Conservation (phyloP, 2,113 vertebrate species). For the Emydura subglobosa region DNA sequence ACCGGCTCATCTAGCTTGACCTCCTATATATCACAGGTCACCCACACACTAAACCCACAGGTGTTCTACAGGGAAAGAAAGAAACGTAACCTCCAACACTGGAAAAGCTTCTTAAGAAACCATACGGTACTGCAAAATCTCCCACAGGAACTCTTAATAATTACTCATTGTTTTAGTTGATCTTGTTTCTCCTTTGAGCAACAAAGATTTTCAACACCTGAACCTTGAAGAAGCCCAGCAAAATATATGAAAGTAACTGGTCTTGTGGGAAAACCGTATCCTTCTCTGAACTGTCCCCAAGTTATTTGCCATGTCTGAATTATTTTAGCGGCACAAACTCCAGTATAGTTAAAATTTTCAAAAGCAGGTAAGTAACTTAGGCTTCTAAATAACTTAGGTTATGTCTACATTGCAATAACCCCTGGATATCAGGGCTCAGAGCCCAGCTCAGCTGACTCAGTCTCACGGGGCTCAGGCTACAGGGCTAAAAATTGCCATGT, state of each 20-base stretch:
- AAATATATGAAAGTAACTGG: not conserved
- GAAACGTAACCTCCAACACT: not conserved
- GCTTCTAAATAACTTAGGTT: no score
- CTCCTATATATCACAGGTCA: no score
- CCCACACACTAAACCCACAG: no score
- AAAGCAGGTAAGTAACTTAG: not conserved
- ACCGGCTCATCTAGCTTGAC: no score
- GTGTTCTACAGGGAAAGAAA: not conserved
- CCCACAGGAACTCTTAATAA: not conserved
- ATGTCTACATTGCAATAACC: no score
- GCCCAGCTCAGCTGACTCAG: no score
- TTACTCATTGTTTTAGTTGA: not conserved
- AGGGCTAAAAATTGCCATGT: no score
- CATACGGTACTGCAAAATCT: not conserved
- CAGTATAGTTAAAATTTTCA: not conserved
- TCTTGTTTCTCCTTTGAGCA: not conserved
- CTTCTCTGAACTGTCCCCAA: not conserved
- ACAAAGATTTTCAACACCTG: not conserved
- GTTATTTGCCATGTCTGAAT: not conserved
- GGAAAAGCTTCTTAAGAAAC: constrained; percentile 14
- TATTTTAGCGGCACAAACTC: not conserved
- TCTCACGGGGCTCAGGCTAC: no score
- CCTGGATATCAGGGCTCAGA: no score
- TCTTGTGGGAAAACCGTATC: not conserved
- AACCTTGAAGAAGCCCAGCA: not conserved